Evolutionary conservation across 2,797 vertebrate genomes (phyloP).

Genomic region (Labeo calbasu): DNA sequence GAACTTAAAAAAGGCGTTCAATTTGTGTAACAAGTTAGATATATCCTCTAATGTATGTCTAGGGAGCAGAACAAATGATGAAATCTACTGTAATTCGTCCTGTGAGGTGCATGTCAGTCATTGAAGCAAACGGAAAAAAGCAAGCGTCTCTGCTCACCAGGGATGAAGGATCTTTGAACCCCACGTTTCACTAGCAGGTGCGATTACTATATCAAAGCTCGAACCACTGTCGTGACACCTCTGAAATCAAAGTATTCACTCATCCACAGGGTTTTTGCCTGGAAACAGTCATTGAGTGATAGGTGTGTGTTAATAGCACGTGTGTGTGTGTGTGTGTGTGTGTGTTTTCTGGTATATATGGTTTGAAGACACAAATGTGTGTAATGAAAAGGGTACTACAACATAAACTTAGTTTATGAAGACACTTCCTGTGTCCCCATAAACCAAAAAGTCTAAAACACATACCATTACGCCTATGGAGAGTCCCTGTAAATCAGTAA

Average conservation of each 20-base stretch:
- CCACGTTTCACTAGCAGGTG: constrained; percentile 56
- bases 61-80: constrained; percentile 34
- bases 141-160: constrained; percentile 49
- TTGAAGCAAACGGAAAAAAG: constrained; percentile 55
- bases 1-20: not conserved
- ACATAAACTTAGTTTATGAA: too few relatives aligned
- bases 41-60: constrained; percentile 20
- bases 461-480: not conserved
- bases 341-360: not conserved
- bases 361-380: too few relatives aligned
- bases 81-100: constrained; percentile 43
- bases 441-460: too few relatives aligned
- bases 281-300: constrained; percentile 70
- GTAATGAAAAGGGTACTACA: too few relatives aligned
- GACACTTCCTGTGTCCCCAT: too few relatives aligned
- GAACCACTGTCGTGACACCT: constrained; percentile 74
- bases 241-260: constrained; percentile 81
- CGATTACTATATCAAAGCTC: constrained; percentile 66
- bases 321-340: constrained; percentile 49
- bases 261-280: constrained; percentile 76
- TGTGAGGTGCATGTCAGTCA: constrained; percentile 54
- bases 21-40: constrained; percentile 20
- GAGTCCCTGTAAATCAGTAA: not conserved
- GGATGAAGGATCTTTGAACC: constrained; percentile 38
- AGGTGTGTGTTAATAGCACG: constrained; percentile 62